Conservation (phyloP, 2,888 invertebrate species). For the Lymantria dispar region DNA sequence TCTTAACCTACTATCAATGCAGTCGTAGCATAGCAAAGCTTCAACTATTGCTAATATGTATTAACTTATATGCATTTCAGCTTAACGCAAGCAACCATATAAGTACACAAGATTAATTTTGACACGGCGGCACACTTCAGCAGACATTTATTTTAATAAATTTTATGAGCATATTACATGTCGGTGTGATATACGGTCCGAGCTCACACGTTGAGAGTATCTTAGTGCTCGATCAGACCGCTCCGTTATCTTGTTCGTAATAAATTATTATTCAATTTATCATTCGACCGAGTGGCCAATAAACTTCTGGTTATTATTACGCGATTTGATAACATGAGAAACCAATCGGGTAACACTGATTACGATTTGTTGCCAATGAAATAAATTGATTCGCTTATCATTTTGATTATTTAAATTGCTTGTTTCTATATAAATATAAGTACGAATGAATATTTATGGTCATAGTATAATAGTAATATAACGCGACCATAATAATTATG, state of each 20-base stretch:
- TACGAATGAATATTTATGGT: no score
- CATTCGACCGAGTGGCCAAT: conserved; percentile 62
- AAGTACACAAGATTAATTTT: not conserved
- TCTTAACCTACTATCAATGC: not conserved
- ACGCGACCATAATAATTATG: no score
- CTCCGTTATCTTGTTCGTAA: conserved; percentile 64
- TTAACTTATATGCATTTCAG: not conserved
- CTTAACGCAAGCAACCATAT: not conserved
- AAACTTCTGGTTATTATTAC: conserved; percentile 77
- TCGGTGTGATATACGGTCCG: conserved; percentile 35
- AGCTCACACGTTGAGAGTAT: conserved; percentile 60
- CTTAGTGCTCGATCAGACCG: conserved; percentile 49
- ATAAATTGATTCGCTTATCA: conserved; percentile 1
- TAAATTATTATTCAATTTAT: conserved; percentile 82
- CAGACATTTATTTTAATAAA: not conserved
- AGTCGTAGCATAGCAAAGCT: no score
- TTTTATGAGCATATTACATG: conserved; percentile 11
- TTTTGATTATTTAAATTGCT: no score
- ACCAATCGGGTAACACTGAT: conserved; percentile 53
- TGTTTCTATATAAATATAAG: conserved; percentile 10
- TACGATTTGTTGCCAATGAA: conserved; percentile 26
- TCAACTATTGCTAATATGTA: no score
- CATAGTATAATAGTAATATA: no score
- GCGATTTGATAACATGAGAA: conserved; percentile 59
- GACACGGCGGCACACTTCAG: not conserved